Percentiles rank a stretch among this genome's conserved stretches.
These are phyloP conservation scores for Syritta pipiens DNA, from an alignment of 2,888 invertebrate genomes.

Conservation along the genomic window DNA sequence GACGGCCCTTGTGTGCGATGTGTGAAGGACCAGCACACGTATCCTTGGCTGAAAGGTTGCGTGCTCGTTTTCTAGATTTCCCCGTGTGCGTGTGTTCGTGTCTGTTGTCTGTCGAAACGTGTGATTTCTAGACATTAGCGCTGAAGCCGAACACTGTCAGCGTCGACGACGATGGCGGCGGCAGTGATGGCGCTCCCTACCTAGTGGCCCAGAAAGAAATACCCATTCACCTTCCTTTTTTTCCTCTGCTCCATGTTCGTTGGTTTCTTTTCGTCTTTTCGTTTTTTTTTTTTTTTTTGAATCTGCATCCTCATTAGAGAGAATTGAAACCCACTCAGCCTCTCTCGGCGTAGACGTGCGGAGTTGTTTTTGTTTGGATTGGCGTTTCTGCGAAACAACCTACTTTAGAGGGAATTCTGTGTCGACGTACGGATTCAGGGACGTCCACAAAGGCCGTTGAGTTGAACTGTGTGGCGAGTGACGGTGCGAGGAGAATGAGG, in stretches of 20 bases:
- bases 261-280: neutral
- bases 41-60: constrained; percentile 46
- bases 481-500: neutral
- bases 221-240: constrained; percentile 43
- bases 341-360: constrained; percentile 32
- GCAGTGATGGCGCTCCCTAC: constrained; percentile 41
- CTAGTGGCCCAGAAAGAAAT: constrained; percentile 65
- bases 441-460: constrained; percentile 63
- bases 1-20: no score
- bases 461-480: constrained; percentile 35
- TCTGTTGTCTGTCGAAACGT: constrained; percentile 29
- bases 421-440: constrained; percentile 71
- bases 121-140: constrained; percentile 48
- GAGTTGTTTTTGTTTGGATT: constrained; percentile 24
- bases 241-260: neutral
- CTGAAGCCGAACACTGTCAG: constrained; percentile 7
- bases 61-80: constrained; percentile 10
- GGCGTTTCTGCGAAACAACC: constrained; percentile 63
- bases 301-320: constrained; percentile 64
- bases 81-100: constrained; percentile 4
- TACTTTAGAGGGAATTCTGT: constrained; percentile 67
- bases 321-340: constrained; percentile 51
- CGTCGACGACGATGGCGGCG: neutral
- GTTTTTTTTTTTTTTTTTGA: constrained; percentile 15
- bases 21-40: constrained; percentile 42